phyloP scores from a whole-genome alignment of 1,140 invertebrate species.

The Euura lappo region DNA sequence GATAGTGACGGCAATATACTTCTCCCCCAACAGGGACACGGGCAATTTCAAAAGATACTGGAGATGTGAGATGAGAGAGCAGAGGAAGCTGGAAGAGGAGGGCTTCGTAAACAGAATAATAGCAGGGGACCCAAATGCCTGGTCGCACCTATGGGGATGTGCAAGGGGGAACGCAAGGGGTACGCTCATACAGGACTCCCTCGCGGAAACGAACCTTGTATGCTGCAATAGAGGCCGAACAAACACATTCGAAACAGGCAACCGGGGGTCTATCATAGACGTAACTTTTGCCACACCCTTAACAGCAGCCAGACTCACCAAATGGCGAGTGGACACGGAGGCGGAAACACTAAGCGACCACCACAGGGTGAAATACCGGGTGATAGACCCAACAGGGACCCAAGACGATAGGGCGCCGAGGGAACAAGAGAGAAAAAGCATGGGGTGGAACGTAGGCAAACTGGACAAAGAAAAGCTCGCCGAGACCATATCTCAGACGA shows the following conservation, averaged over 20 bases:
- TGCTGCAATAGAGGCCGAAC: background rate
- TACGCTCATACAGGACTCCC: background rate
- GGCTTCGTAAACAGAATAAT: conserved; percentile 18
- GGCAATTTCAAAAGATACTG: background rate
- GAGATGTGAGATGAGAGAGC: background rate
- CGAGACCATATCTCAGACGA: conserved; percentile 11
- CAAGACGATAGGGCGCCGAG: no score
- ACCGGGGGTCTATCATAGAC: conserved; percentile 31
- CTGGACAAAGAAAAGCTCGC: background rate
- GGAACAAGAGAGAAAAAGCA: conserved; percentile 8
- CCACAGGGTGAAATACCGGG: conserved; percentile 15
- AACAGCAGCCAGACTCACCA: conserved; percentile 13
- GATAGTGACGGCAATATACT: background rate
- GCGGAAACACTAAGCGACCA: conserved; percentile 22
- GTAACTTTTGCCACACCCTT: conserved; percentile 31
- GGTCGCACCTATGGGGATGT: conserved; percentile 28
- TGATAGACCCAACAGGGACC: background rate
- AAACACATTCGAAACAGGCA: conserved; percentile 17
- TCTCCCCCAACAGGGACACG: background rate
- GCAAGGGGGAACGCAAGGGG: background rate
- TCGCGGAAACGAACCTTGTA: background rate
- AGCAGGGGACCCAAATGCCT: conserved; percentile 37
- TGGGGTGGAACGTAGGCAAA: conserved; percentile 17
- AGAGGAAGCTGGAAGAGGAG: background rate
- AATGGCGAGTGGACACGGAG: conserved; percentile 21